Evolutionary conservation across 2,888 invertebrate species (phyloP).

Genomic region (Eubasilissa splendida): DNA sequence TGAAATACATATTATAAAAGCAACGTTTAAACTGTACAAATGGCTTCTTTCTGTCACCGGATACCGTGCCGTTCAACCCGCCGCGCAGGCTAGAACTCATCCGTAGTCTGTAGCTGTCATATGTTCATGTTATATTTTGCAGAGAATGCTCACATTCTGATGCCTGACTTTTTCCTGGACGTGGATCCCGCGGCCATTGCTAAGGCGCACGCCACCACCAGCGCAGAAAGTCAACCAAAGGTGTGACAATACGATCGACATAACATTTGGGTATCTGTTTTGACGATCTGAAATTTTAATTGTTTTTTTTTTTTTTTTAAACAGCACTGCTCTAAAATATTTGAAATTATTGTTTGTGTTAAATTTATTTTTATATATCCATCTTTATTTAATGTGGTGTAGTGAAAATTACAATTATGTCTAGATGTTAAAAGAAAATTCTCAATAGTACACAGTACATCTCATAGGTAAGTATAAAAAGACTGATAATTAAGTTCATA

Average conservation of each 20-base stretch:
- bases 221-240: conserved; percentile 48
- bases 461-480: no score
- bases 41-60: conserved; percentile 2
- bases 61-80: background rate
- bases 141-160: conserved; percentile 77
- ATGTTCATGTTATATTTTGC: conserved; percentile 60
- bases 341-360: no score
- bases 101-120: conserved; percentile 37
- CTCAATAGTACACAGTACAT: no score
- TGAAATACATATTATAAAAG: background rate
- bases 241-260: conserved; percentile 31
- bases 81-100: background rate
- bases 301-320: no score
- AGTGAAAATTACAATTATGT: no score
- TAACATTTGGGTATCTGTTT: no score
- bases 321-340: no score
- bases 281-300: no score
- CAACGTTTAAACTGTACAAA: background rate
- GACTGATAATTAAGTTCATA: no score
- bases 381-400: no score
- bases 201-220: conserved; percentile 25
- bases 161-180: conserved; percentile 92
- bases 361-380: no score
- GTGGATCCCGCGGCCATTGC: conserved; percentile 56
- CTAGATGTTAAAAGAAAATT: no score